A percentile compares a stretch with the other conserved stretches of the same genome.
phyloP scores from a whole-genome alignment of 2,888 invertebrate species.

The Steromphala cineraria region DNA sequence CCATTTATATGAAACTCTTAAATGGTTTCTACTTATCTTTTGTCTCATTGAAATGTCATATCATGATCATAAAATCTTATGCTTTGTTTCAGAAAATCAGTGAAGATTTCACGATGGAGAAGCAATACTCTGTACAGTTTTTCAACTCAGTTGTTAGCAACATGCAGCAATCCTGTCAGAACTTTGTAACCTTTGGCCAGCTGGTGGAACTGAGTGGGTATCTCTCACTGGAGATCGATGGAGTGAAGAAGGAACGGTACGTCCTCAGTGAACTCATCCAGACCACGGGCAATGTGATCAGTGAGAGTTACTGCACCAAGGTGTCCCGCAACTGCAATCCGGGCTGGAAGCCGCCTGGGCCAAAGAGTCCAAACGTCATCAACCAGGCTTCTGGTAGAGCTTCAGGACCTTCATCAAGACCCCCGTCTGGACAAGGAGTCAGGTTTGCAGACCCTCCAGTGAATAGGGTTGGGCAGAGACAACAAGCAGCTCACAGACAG shows the following conservation, averaged over 20 bases:
- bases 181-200: background rate
- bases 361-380: too few species aligned
- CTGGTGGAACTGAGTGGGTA: constrained; percentile 21
- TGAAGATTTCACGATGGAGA: background rate
- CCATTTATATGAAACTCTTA: too few species aligned
- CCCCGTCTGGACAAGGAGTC: too few species aligned
- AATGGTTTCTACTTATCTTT: too few species aligned
- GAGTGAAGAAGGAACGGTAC: constrained; percentile 5
- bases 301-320: constrained; percentile 8
- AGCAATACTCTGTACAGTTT: constrained; percentile 15
- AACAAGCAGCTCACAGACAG: too few species aligned
- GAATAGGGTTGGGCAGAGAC: too few species aligned
- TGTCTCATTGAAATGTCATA: too few species aligned
- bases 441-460: too few species aligned
- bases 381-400: too few species aligned
- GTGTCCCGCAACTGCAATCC: background rate
- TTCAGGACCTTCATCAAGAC: too few species aligned
- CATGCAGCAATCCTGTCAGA: background rate
- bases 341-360: too few species aligned
- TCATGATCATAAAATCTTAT: too few species aligned
- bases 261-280: constrained; percentile 1
- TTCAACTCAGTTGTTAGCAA: constrained; percentile 10
- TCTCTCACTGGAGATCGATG: constrained; percentile 10
- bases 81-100: background rate
- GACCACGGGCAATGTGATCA: background rate